These are phyloP conservation scores for Rhogogaster chlorosoma DNA, from an alignment of 2,888 invertebrate species.

Conservation along the genomic window DNA sequence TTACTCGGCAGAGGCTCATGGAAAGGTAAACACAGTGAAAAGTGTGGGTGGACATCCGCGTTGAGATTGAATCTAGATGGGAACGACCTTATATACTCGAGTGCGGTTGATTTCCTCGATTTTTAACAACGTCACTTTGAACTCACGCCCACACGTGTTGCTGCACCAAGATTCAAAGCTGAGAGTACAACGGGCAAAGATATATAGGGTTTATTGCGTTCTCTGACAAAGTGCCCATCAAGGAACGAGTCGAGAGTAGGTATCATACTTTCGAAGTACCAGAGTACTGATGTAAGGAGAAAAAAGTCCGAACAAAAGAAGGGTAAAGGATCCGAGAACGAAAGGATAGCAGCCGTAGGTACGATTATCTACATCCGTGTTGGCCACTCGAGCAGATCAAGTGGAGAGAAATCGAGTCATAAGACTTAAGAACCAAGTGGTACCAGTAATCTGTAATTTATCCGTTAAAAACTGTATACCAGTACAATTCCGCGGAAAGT, in stretches of 20 bases:
- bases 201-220: constrained; percentile 33
- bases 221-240: constrained; percentile 41
- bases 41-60: constrained; percentile 46
- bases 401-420: constrained; percentile 26
- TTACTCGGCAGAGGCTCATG: not conserved
- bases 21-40: constrained; percentile 34
- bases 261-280: not conserved
- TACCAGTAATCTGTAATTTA: constrained; percentile 10
- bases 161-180: constrained; percentile 2
- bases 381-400: not conserved
- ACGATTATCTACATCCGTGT: constrained; percentile 38
- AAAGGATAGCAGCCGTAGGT: not conserved
- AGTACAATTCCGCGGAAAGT: not conserved
- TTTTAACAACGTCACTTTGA: constrained; percentile 30
- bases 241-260: not conserved
- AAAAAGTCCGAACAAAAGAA: constrained; percentile 6
- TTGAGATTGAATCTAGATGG: constrained; percentile 47
- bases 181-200: not conserved
- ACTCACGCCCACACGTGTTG: constrained; percentile 3
- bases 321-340: not conserved
- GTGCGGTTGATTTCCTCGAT: constrained; percentile 28
- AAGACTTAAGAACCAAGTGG: constrained; percentile 1
- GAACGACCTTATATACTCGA: constrained; percentile 29
- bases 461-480: not conserved
- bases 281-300: not conserved